These are phyloP conservation scores for Schizothorax lantsangensis DNA, from an alignment of 2,797 vertebrate genomes.

Conservation along the genomic window DNA sequence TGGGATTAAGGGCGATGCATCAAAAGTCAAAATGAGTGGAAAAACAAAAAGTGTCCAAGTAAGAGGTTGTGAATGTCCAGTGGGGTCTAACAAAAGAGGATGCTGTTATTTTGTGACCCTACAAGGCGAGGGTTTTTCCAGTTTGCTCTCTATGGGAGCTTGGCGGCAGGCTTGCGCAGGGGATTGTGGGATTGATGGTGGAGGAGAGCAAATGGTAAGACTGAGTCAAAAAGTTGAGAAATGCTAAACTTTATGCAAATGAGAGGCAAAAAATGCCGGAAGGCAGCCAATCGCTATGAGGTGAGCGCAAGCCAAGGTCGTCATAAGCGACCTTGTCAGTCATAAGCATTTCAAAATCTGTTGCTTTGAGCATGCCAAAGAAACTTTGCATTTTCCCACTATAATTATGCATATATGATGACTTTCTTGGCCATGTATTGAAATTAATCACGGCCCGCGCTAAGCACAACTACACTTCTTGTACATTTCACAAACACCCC, in stretches of 20 bases:
- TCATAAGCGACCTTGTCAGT: conserved; percentile 19
- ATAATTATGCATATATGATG: background rate
- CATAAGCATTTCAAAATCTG: background rate
- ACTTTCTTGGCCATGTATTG: background rate
- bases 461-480: background rate
- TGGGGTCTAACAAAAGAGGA: conserved; percentile 21
- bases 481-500: background rate
- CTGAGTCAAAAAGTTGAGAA: background rate
- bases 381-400: background rate
- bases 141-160: background rate
- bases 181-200: conserved; percentile 11
- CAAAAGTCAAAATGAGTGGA: conserved; percentile 13
- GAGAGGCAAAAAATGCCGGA: background rate
- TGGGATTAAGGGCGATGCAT: conserved; percentile 36
- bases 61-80: conserved; percentile 29
- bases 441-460: background rate
- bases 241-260: background rate
- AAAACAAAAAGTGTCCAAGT: conserved; percentile 19
- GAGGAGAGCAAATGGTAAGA: background rate
- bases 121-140: background rate
- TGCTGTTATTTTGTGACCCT: conserved; percentile 25
- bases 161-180: background rate
- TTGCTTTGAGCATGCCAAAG: conserved; percentile 12
- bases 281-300: conserved; percentile 1
- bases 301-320: conserved; percentile 26